Conservation (phyloP, 2,113 vertebrate species). For the Ivindomyrus marchei region DNA sequence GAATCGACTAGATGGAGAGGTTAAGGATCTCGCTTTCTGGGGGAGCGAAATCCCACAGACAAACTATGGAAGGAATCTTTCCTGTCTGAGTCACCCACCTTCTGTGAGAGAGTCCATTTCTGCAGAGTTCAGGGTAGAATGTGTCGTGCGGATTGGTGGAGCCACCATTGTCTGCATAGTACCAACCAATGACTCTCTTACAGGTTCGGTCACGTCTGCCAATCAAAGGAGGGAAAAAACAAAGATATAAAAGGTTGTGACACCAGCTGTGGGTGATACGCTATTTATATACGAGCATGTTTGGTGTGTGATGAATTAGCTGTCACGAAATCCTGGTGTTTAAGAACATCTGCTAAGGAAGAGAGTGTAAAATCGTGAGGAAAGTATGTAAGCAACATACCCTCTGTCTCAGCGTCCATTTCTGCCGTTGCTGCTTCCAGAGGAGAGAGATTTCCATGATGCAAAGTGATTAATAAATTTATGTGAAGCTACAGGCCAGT, state of each 20-base stretch:
- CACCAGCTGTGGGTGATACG: neutral
- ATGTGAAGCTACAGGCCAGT: neutral
- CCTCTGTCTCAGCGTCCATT: neutral
- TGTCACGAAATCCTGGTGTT: neutral
- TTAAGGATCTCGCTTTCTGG: neutral
- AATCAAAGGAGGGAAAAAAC: neutral
- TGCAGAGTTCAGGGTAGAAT: neutral
- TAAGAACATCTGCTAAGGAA: neutral
- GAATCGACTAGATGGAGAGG: neutral
- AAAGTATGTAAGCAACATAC: neutral
- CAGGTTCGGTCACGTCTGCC: neutral
- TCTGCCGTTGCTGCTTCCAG: neutral
- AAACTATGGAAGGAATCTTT: neutral
- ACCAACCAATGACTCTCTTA: neutral
- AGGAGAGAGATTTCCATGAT: neutral
- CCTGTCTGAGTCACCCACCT: neutral
- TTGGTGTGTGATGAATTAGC: neutral
- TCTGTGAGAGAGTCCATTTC: slow-evolving; percentile 3
- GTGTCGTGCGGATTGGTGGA: neutral
- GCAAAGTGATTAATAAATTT: neutral
- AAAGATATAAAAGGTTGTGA: neutral
- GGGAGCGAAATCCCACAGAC: neutral
- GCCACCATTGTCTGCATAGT: neutral
- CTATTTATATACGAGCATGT: neutral
- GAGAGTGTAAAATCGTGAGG: neutral